These are phyloP conservation scores for Candidula unifasciata DNA, from an alignment of 2,888 invertebrate species.

Conservation along the genomic window DNA sequence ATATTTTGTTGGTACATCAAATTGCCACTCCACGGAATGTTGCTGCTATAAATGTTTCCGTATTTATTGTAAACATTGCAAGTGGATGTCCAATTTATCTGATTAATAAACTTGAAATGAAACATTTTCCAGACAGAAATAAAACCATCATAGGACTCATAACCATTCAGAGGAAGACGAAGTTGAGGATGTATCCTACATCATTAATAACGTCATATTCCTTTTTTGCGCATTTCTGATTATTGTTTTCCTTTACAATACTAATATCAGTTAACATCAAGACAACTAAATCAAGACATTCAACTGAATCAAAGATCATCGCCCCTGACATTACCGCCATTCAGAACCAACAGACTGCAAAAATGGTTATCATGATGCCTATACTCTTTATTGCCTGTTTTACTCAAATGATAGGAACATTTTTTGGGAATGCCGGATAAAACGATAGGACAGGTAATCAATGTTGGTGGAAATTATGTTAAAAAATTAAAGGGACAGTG, in stretches of 20 bases:
- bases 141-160: neutral
- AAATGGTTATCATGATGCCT: neutral
- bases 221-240: neutral
- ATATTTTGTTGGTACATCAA: neutral
- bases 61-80: neutral
- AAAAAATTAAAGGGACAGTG: too few species aligned
- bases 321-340: neutral
- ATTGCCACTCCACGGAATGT: neutral
- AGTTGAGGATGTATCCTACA: neutral
- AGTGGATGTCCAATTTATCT: neutral
- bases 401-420: neutral
- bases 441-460: too few species aligned
- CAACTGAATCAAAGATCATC: neutral
- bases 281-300: neutral
- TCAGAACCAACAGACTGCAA: neutral
- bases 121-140: neutral
- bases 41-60: neutral
- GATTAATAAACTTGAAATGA: neutral
- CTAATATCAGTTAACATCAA: neutral
- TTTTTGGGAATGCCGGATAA: too few species aligned
- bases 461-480: too few species aligned
- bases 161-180: neutral
- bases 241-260: neutral
- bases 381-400: neutral
- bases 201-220: neutral